Conservation (phyloP, 1,140 invertebrate genomes). For the Pseudoatta argentina region DNA sequence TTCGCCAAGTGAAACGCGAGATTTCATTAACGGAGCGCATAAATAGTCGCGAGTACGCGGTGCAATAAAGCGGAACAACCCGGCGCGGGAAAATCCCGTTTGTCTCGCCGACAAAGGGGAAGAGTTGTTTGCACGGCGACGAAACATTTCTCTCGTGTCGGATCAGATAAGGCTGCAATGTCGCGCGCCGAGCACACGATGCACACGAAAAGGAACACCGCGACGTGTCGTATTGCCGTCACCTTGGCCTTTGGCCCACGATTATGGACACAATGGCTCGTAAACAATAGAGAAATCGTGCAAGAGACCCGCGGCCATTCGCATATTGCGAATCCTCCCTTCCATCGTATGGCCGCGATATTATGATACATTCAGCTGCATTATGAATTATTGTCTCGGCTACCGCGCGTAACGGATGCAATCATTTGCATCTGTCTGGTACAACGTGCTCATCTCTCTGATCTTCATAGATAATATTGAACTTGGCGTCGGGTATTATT, state of each 20-base stretch:
- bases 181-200: not conserved
- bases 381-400: constrained; percentile 37
- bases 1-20: constrained; percentile 20
- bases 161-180: constrained; percentile 39
- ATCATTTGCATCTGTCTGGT: constrained; percentile 33
- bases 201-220: constrained; percentile 32
- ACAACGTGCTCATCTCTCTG: not conserved
- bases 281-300: constrained; percentile 69
- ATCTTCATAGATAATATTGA: constrained; percentile 40
- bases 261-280: constrained; percentile 64
- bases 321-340: not conserved
- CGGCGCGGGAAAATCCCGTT: constrained; percentile 20
- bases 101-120: constrained; percentile 58
- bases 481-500: constrained; percentile 34
- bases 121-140: constrained; percentile 47
- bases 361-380: constrained; percentile 1
- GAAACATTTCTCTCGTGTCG: constrained; percentile 52
- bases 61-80: constrained; percentile 29
- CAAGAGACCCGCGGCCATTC: not conserved
- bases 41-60: not conserved
- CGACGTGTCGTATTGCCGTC: constrained; percentile 18
- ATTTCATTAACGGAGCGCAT: constrained; percentile 2
- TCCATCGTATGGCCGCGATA: not conserved
- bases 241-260: constrained; percentile 34
- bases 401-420: not conserved